These are phyloP conservation scores for Harmothoe impar DNA, from an alignment of 2,888 invertebrate species.

Conservation along the genomic window DNA sequence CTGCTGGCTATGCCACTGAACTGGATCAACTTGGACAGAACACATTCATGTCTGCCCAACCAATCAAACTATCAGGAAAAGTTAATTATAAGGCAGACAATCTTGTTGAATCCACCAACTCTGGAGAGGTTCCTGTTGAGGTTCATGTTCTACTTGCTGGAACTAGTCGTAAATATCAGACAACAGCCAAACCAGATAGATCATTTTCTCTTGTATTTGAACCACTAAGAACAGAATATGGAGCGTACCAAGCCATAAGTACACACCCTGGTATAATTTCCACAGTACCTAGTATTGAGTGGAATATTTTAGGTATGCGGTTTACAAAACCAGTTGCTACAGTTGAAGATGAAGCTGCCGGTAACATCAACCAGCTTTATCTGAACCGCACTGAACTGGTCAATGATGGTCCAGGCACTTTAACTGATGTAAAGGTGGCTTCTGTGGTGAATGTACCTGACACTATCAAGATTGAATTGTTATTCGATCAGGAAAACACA, in stretches of 20 bases:
- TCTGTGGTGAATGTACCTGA: neutral
- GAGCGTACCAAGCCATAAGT: neutral
- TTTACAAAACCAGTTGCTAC: neutral
- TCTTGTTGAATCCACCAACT: neutral
- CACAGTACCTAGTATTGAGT: neutral
- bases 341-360: slow-evolving; percentile 10
- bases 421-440: slow-evolving; percentile 13
- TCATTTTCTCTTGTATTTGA: neutral
- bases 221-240: slow-evolving; percentile 35
- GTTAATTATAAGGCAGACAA: neutral
- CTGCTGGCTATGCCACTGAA: neutral
- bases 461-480: neutral
- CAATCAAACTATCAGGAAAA: neutral
- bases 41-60: neutral
- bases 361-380: neutral
- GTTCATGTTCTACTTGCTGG: neutral
- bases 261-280: neutral
- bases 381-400: neutral
- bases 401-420: slow-evolving; percentile 46
- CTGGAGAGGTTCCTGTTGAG: slow-evolving; percentile 39
- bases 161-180: neutral
- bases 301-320: slow-evolving; percentile 57
- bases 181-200: slow-evolving; percentile 4
- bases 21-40: neutral
- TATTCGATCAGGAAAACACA: neutral